Evolutionary conservation across 2,888 invertebrate species (phyloP), one percentile per base, ranked within the genome.

Genomic region (Heliconius hortense): DNA sequence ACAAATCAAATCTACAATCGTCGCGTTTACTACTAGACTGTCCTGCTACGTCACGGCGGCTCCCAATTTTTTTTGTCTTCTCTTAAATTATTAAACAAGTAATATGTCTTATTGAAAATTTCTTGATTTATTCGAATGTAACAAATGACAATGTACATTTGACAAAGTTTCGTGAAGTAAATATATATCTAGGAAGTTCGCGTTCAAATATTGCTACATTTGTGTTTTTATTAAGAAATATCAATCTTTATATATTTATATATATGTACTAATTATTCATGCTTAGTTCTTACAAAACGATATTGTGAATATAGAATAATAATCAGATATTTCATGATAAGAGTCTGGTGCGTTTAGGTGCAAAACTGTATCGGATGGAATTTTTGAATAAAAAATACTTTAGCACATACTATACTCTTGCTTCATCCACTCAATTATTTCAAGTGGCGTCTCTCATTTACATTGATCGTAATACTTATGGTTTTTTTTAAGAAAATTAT

Each of bases 391-490:
- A 59, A 59, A 59, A 64, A 21, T 10, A 63, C 35, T 21, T 11
- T 11, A 64, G 11, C 31, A 64, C 35, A 4, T n/a, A 64, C 21
- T 39, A n/a, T n/a, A 35, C 24, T 59, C 24, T 39, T 35, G 39
- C 64, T 64, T 35, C 64, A 64, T 64, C 13, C 66, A 66, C 66
- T 24, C n/a, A 31, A 63, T 63, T 63, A 63, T 10, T 63, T 21
- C n/a, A 35, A n/a, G 63, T 63, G 63, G 4, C 21, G 63, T 4
- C 21, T 64, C 11, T 35, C n/a, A 11, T 35, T 64, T 31, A n/a
- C n/a, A n/a, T n/a, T n/a, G n/a, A n/a, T n/a, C n/a, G n/a, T n/a
- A n/a, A n/a, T n/a, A 63, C 1, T 31, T 31, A 31, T 31, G 31
- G 8, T 8, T n/a, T 59, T n/a, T 59, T 59, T 24, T 26, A 24